These are phyloP conservation scores for Istiophorus platypterus DNA, from an alignment of 2,113 vertebrate species.

Conservation along the genomic window DNA sequence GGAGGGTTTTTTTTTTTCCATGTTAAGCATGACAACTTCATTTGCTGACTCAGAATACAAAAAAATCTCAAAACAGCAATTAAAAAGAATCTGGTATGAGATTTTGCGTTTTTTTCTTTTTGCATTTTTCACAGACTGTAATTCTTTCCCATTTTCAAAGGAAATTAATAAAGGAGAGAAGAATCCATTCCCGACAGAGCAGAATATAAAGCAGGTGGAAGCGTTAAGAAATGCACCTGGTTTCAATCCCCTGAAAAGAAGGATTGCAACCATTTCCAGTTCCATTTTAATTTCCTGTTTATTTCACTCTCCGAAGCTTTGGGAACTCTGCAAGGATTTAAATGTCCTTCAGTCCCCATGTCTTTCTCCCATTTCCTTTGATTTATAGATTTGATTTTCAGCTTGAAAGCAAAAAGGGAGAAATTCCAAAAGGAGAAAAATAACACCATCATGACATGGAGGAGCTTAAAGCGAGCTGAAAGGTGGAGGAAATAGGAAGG, in stretches of 20 bases:
- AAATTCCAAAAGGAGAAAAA: slow-evolving; percentile 65
- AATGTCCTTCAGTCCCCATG: slow-evolving; percentile 73
- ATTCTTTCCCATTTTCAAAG: slow-evolving; percentile 33
- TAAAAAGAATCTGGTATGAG: slow-evolving; percentile 19
- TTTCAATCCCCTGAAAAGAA: slow-evolving; percentile 65
- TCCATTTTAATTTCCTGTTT: slow-evolving; percentile 82
- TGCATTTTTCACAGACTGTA: slow-evolving; percentile 30
- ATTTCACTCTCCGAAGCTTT: slow-evolving; percentile 74
- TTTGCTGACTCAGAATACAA: background rate
- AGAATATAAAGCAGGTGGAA: slow-evolving; percentile 64
- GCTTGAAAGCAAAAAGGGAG: slow-evolving; percentile 71
- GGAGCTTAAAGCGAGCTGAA: slow-evolving; percentile 78
- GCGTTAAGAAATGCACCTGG: slow-evolving; percentile 62
- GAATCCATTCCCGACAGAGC: slow-evolving; percentile 50
- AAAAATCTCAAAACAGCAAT: slow-evolving; percentile 14
- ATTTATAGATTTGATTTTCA: slow-evolving; percentile 82
- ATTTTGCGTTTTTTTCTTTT: slow-evolving; percentile 23
- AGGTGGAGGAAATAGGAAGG: slow-evolving; percentile 74
- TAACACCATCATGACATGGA: slow-evolving; percentile 65
- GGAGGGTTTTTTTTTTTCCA: slow-evolving; percentile 19
- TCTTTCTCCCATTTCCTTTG: slow-evolving; percentile 78
- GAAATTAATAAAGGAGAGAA: slow-evolving; percentile 59
- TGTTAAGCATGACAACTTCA: background rate
- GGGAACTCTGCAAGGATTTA: slow-evolving; percentile 76
- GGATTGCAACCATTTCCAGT: slow-evolving; percentile 72